Base-by-base conservation (phyloP, 1,140 invertebrate species). In the Drosophila baimaii region DNA sequence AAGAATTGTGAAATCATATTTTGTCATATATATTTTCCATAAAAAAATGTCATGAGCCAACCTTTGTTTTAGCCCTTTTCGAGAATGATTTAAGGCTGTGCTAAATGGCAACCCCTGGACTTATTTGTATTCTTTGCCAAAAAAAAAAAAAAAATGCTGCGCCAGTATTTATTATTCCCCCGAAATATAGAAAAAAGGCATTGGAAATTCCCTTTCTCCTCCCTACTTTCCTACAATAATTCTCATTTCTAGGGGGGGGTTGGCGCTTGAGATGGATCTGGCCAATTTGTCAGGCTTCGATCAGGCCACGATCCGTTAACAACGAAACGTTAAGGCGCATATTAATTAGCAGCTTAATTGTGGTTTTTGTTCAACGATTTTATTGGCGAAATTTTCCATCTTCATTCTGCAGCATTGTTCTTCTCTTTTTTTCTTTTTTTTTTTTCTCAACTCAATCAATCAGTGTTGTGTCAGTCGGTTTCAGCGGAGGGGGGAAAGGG, bases 291-390 rank as follows among this genome's bases (percentile, higher is more conserved):
- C 70, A 73, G 66, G 55, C 70, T 73, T 59, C 55, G 35, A 59
- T 39, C 55, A 10, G 55, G 33, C 35, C 29, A 13, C 25, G 41
- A 70, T 35, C 47, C 63, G 66, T 68, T 55, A 55, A 44, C 54
- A 73, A 35, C 37, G 33, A 44, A 49, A 52, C 39, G 35, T 51
- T 33, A 61, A 25, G 44, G 23, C 23, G 68, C 37, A 61, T 59
- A 73, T 73, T 72, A 72, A 73, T 46, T 72, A 72, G 37, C 35
- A 39, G 69, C 66, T 69, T 69, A 51, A 55, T 68, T 70, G 35
- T 29, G 63, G 19, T 13, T 62, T 35, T 63, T 66, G 58, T 64
- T 25, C 37, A 25, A 2, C 21, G 43, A 49, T 21, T 41, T 35
- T 33, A 54, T 70, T 66, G 31, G 41, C 25, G 68, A 70, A 70